Evolutionary conservation across 2,888 invertebrate species (phyloP), one percentile per base, ranked within the genome.

Genomic region (Drosophila monieri): DNA sequence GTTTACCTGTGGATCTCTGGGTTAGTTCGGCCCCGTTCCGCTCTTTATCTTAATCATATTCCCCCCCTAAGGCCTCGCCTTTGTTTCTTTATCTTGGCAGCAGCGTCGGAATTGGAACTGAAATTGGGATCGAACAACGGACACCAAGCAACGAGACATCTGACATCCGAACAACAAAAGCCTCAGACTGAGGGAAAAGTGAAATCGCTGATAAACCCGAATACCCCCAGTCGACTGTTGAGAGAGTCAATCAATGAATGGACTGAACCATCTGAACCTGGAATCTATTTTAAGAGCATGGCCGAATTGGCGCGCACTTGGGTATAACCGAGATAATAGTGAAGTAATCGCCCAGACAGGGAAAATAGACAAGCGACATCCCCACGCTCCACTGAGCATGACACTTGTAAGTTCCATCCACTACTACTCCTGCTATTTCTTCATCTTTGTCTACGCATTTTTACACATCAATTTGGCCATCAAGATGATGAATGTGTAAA

Each of bases 201-300:
- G 81, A 83, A 83, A 85, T 83, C 83, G 71, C 80, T 80, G 83
- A 83, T 85, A 85, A 80, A 73, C 71, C 59, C 47, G 46, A 43
- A 52, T 64, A 54, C 55, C 60, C 41, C 46, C 53, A 44, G 32
- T 15, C 53, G 23, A n/a, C 30, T n/a, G 30, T 32, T 8, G 30
- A 2, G 39, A 15, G 27, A 18, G 21, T 58, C 43, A 35, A 51
- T 61, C 64, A 78, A 68, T 69, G 57, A 72, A 69, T 61, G 52
- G 39, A 27, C 54, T 35, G 49, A 44, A 52, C 48, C 12, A 18
- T 32, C 25, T 55, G 41, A 53, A 44, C 59, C 52, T 43, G 52
- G 51, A 18, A 49, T 59, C 30, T 62, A 65, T 71, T 46, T 74
- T 23, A 39, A 53, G 48, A 62, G n/a, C 52, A 41, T 68, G 62